Evolutionary conservation across 2,888 invertebrate genomes (phyloP), one percentile per base, ranked within the genome.

Genomic region (Orchesellides sinensis): DNA sequence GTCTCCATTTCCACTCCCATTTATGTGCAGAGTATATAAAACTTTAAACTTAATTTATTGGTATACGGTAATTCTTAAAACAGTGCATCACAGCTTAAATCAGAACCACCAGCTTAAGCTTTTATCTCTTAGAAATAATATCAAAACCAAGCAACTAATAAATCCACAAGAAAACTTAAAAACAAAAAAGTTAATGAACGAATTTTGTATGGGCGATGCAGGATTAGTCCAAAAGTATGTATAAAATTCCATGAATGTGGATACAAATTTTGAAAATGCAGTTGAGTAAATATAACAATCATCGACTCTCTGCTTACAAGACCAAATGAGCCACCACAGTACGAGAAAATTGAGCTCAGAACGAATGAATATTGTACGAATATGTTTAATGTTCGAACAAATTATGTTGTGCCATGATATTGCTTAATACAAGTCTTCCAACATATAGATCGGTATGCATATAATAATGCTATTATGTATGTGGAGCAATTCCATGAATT

Each of bases 381-480:
- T 32, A 32, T 32, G 10, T 40, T 40, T 40, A n/a, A 40, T 40
- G n/a, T 40, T 40, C 40, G n/a, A 40, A 40, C 2, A 2, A 17
- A 40, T 35, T 40, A 23, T 40, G 21, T 63, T 63, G 63, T 63
- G 63, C 40, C 63, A 63, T 63, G 63, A 40, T 40, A 63, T 63
- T 63, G 63, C 63, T n/a, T 32, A 32, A 29, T 29, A 63, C 4
- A 52, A 6, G 12, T 12, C 35, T 63, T 63, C 19, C 63, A 63
- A 40, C 63, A 63, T 23, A 35, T 10, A 17, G 14, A 10, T 17
- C 17, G 14, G n/a, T 10, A 8, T 10, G 32, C 4, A 25, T 25
- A 8, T 21, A 5, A 21, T 6, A 23, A 21, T 54, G 4, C 4
- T 54, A 54, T 54, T 4, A 4, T 17, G 29, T 32, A 63, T 63